Percentiles rank a stretch among this genome's conserved stretches.
Conservation (phyloP, 2,113 vertebrate genomes). For the Tringa solitaria region DNA sequence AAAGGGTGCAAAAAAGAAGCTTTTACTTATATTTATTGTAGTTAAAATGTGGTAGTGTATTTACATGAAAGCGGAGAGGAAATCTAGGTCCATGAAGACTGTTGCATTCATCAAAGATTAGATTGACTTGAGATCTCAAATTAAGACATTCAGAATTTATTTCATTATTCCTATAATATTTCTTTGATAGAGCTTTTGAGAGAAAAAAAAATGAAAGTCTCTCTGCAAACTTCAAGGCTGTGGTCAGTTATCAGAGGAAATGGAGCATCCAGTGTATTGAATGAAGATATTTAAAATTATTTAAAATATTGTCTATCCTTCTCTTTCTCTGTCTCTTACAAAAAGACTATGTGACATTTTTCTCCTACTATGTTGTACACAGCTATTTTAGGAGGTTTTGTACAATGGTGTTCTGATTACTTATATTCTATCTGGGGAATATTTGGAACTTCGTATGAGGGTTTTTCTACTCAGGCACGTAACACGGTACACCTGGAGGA, state of each 20-base stretch:
- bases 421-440: neutral
- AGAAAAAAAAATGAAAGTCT: neutral
- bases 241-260: neutral
- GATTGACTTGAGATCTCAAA: neutral
- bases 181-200: neutral
- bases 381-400: neutral
- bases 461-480: neutral
- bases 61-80: neutral
- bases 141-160: neutral
- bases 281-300: neutral
- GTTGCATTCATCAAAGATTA: neutral
- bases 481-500: neutral
- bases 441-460: neutral
- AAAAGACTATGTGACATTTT: neutral
- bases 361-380: neutral
- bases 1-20: neutral
- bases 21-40: neutral
- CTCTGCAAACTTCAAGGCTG: neutral
- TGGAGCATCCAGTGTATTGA: neutral
- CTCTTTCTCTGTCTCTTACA: neutral
- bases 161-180: neutral
- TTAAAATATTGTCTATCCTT: neutral
- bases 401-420: neutral
- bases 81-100: neutral
- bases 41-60: neutral